Conservation (phyloP, 1,140 invertebrate genomes). For the Xylocopa sonorina region DNA sequence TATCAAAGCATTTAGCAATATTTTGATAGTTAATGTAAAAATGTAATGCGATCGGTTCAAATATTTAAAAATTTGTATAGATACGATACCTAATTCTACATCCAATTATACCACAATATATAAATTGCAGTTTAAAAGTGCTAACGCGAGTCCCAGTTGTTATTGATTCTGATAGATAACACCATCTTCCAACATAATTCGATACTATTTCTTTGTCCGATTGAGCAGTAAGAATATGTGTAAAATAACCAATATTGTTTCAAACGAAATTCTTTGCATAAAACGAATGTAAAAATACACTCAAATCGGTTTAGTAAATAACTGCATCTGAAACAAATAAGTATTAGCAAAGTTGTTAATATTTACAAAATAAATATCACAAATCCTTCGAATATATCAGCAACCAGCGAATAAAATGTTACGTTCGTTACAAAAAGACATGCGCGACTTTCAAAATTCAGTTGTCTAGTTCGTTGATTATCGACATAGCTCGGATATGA, state of each 20-base stretch:
- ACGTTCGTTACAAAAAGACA: background rate
- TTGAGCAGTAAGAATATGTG: background rate
- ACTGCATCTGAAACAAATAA: too few relatives aligned
- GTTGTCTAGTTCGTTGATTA: background rate
- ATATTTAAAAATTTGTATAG: too few relatives aligned
- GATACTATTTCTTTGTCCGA: slow-evolving; percentile 6
- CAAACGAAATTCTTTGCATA: background rate
- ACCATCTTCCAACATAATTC: slow-evolving; percentile 12
- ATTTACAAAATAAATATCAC: too few relatives aligned
- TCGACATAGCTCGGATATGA: background rate
- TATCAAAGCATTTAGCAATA: background rate
- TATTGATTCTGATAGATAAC: slow-evolving; percentile 20
- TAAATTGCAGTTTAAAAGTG: background rate
- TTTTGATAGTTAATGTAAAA: background rate
- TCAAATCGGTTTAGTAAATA: too few relatives aligned
- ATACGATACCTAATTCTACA: too few relatives aligned
- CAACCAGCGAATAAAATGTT: background rate
- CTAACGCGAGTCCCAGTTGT: background rate
- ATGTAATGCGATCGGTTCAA: background rate
- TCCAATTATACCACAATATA: background rate
- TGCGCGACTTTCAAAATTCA: background rate
- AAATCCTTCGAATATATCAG: too few relatives aligned
- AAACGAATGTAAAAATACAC: too few relatives aligned
- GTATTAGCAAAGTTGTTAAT: too few relatives aligned
- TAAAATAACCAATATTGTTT: background rate